phyloP scores from a whole-genome alignment of 2,113 vertebrate genomes.

The Pomatostomus ruficeps region DNA sequence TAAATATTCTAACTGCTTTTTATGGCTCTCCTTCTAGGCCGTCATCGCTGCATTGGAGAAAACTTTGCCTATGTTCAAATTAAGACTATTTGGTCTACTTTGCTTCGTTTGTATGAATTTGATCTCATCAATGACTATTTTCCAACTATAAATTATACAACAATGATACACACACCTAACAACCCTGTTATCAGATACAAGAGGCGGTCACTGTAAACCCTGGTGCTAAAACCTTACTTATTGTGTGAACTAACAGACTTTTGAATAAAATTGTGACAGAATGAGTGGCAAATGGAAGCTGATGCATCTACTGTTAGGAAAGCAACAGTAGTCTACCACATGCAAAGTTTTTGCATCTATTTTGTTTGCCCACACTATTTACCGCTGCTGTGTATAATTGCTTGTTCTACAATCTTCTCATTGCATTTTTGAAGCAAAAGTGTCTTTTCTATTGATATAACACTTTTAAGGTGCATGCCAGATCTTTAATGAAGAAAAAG shows the following conservation, averaged over 20 bases:
- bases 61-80: conserved; percentile 98
- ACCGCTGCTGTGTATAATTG: neutral
- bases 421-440: neutral
- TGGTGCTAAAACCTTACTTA: neutral
- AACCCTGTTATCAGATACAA: conserved; percentile 90
- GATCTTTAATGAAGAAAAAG: neutral
- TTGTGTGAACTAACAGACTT: neutral
- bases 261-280: neutral
- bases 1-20: neutral
- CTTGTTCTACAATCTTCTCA: neutral
- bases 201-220: conserved; percentile 66
- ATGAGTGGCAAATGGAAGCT: neutral
- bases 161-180: conserved; percentile 96
- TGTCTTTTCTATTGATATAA: neutral
- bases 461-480: neutral
- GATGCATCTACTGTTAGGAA: neutral
- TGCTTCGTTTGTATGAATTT: conserved; percentile 90
- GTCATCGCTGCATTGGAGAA: conserved; percentile 97
- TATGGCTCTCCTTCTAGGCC: conserved; percentile 72
- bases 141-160: conserved; percentile 92
- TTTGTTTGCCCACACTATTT: neutral
- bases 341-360: neutral
- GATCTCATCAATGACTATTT: conserved; percentile 90
- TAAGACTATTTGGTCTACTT: conserved; percentile 95
- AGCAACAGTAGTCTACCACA: neutral